phyloP scores from a whole-genome alignment of 1,140 invertebrate genomes.

The Musca domestica region DNA sequence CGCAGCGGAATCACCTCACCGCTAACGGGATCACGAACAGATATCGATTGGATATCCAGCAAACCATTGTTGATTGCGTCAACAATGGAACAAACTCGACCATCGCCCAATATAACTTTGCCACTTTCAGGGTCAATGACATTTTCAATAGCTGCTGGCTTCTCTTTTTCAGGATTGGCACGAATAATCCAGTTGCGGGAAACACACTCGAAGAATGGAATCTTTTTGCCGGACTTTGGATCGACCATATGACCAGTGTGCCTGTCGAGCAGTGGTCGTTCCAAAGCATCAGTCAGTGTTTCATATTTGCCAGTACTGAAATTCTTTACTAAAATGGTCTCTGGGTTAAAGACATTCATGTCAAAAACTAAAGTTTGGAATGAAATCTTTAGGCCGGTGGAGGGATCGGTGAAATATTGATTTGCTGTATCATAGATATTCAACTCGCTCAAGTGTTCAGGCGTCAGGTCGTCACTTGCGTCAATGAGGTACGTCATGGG shows the following conservation, averaged over 20 bases:
- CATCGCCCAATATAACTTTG: constrained; percentile 50
- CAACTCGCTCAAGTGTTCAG: constrained; percentile 66
- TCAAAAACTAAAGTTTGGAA: constrained; percentile 76
- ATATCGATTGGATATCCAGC: constrained; percentile 72
- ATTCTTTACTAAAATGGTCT: constrained; percentile 76
- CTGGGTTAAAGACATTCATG: constrained; percentile 72
- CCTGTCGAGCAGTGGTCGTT: constrained; percentile 71
- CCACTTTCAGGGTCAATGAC: constrained; percentile 41
- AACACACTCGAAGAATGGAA: constrained; percentile 83
- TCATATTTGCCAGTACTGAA: constrained; percentile 67
- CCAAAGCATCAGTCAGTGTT: constrained; percentile 71
- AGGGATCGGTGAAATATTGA: constrained; percentile 76
- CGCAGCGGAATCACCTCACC: constrained; percentile 70
- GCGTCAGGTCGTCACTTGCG: constrained; percentile 56
- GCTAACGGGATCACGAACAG: constrained; percentile 67
- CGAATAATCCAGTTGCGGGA: constrained; percentile 69
- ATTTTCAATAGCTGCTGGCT: constrained; percentile 46
- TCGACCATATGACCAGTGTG: constrained; percentile 79
- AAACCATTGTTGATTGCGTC: constrained; percentile 72
- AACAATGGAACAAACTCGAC: constrained; percentile 61
- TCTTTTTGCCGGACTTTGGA: constrained; percentile 73
- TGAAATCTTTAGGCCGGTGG: constrained; percentile 68
- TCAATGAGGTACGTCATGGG: constrained; percentile 44
- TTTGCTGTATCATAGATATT: constrained; percentile 73
- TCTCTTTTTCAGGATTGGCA: constrained; percentile 57